Evolutionary conservation across 2,888 invertebrate species (phyloP).

Genomic region (Polietes domitor): DNA sequence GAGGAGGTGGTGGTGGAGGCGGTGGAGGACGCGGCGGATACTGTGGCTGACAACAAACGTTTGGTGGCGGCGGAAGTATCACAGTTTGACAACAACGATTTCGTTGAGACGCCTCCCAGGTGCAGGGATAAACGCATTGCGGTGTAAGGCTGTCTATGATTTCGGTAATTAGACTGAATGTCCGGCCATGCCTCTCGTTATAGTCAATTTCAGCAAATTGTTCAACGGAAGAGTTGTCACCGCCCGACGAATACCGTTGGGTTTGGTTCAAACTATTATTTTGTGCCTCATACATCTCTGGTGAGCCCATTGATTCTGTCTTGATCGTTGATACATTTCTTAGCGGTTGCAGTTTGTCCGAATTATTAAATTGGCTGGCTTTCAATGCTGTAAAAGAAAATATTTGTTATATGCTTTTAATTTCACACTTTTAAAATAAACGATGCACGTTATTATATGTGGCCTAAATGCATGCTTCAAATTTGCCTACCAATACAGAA

Average conservation of each 20-base stretch:
- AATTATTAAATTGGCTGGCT: not conserved
- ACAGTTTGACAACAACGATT: constrained; percentile 73
- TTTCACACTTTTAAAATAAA: too few relatives aligned
- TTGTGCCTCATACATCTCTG: not conserved
- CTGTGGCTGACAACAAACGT: constrained; percentile 22
- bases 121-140: constrained; percentile 72
- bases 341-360: not conserved
- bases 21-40: constrained; percentile 3
- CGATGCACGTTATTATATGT: too few relatives aligned
- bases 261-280: not conserved
- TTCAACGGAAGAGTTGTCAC: constrained; percentile 68
- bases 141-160: constrained; percentile 69
- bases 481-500: too few relatives aligned
- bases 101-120: constrained; percentile 71
- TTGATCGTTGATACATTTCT: not conserved
- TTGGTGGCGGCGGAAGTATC: constrained; percentile 58
- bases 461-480: too few relatives aligned
- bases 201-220: constrained; percentile 69
- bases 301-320: not conserved
- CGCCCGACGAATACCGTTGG: not conserved
- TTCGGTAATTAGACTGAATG: constrained; percentile 70
- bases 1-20: constrained; percentile 55
- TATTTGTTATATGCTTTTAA: not conserved
- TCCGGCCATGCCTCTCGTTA: constrained; percentile 71
- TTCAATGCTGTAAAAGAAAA: constrained; percentile 1